Conservation (phyloP, 92 coral and sea anemone genomes). For the Virgularia gustaviana region DNA sequence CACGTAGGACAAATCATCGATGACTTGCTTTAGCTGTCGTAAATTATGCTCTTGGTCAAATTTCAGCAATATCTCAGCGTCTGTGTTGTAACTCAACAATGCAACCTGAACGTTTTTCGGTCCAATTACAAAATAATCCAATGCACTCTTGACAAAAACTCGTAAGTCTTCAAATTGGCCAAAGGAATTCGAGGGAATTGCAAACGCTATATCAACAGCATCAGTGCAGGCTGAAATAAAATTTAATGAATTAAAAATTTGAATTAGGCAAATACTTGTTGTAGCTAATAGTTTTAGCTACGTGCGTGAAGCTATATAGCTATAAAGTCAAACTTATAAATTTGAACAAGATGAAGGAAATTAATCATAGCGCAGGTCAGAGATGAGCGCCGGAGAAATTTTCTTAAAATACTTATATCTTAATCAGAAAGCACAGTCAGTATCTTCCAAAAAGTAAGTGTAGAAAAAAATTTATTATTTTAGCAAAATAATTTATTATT, state of each 20-base stretch:
- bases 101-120: constrained; percentile 26
- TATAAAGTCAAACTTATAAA: no score
- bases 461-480: no score
- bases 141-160: constrained; percentile 15
- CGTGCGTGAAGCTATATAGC: no score
- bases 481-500: no score
- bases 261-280: no score
- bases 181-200: constrained; percentile 35
- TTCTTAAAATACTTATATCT: no score
- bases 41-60: constrained; percentile 25
- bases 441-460: no score
- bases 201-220: constrained; percentile 38
- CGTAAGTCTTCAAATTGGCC: constrained; percentile 28
- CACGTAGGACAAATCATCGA: not conserved
- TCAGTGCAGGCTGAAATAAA: constrained; percentile 29
- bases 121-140: constrained; percentile 23
- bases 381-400: no score
- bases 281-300: no score
- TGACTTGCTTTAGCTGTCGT: constrained; percentile 9
- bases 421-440: no score
- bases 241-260: not conserved
- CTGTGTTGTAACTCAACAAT: constrained; percentile 19
- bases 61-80: constrained; percentile 19
- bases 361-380: no score
- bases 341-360: no score